phyloP scores from a whole-genome alignment of 2,797 vertebrate species.

The Craterocephalus amniculus region DNA sequence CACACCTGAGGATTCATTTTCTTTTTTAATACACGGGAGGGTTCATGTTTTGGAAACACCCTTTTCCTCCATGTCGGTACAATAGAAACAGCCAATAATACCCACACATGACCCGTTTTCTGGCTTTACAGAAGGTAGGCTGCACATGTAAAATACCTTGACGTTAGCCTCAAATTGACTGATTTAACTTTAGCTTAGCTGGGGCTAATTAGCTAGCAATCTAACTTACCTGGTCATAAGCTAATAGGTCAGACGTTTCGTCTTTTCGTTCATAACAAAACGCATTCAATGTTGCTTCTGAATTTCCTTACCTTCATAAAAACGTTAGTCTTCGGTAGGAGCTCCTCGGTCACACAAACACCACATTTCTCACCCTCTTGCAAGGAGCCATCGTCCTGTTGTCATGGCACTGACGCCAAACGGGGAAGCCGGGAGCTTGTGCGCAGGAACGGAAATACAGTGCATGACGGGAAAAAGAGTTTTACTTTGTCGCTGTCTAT shows the following conservation, averaged over 20 bases:
- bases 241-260: conserved; percentile 10
- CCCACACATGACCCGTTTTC: not conserved
- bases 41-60: not conserved
- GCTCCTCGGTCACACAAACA: conserved; percentile 41
- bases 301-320: conserved; percentile 39
- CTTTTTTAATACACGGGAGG: not conserved
- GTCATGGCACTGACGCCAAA: conserved; percentile 83
- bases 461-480: conserved; percentile 58
- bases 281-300: not conserved
- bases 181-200: conserved; percentile 70
- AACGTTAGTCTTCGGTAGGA: conserved; percentile 11
- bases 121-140: too few species aligned
- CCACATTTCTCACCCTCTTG: conserved; percentile 64
- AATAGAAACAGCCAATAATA: not conserved
- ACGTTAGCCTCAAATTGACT: conserved; percentile 34
- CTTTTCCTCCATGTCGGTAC: not conserved
- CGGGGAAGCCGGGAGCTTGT: conserved; percentile 19
- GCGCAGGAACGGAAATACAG: conserved; percentile 63
- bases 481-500: not conserved
- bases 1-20: conserved; percentile 17
- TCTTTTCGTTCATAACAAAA: not conserved
- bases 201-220: conserved; percentile 59
- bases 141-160: conserved; percentile 2
- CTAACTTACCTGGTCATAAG: conserved; percentile 32
- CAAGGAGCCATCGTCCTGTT: conserved; percentile 78